Evolutionary conservation across 2,797 vertebrate genomes (phyloP).

Genomic region (Sebastes iracundus): DNA sequence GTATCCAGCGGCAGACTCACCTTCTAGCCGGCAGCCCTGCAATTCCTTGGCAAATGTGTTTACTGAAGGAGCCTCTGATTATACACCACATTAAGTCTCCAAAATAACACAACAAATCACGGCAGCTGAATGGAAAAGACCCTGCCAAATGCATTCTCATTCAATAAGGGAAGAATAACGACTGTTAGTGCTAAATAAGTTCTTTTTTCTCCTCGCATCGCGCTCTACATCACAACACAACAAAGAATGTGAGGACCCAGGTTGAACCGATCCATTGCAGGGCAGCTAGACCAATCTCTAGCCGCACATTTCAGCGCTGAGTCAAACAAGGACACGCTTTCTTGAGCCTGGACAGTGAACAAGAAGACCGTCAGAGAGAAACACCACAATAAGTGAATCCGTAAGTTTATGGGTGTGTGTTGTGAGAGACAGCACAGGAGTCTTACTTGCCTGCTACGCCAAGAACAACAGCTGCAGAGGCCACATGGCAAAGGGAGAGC

Average conservation of each 20-base stretch:
- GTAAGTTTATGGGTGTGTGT: slow-evolving; percentile 10
- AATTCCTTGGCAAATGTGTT: slow-evolving; percentile 68
- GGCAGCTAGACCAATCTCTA: not conserved
- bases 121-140: slow-evolving; percentile 54
- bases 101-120: slow-evolving; percentile 79
- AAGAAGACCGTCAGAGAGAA: not conserved
- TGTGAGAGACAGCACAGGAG: slow-evolving; percentile 7
- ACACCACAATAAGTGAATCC: slow-evolving; percentile 17
- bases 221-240: slow-evolving; percentile 33
- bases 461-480: slow-evolving; percentile 67
- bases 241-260: slow-evolving; percentile 25
- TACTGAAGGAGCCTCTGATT: slow-evolving; percentile 72
- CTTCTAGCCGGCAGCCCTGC: slow-evolving; percentile 34
- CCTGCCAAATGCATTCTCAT: slow-evolving; percentile 64
- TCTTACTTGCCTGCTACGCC: slow-evolving; percentile 17
- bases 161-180: slow-evolving; percentile 73
- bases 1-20: slow-evolving; percentile 11
- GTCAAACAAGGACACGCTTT: not conserved
- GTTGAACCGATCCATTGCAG: not conserved
- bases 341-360: not conserved
- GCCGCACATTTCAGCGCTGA: not conserved
- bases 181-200: slow-evolving; percentile 57
- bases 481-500: slow-evolving; percentile 54
- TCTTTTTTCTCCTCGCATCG: slow-evolving; percentile 20
- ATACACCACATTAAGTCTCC: slow-evolving; percentile 77